Base-by-base conservation (phyloP, 2,888 invertebrate species). In the Scaptomyza cyrtandrae region DNA sequence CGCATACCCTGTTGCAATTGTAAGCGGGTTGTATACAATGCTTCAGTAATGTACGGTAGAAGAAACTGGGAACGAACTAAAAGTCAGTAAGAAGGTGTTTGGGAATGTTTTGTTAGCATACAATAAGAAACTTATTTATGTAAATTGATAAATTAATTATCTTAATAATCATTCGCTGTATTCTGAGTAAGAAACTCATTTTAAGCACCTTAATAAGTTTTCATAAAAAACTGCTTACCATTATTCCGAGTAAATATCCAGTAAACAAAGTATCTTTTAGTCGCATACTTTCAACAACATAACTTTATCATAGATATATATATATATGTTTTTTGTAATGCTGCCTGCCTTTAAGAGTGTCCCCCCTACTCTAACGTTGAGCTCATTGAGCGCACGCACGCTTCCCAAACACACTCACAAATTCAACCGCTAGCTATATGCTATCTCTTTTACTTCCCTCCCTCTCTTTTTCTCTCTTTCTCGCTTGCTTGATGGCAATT, bases 341-440 rank as follows among this genome's bases (percentile, higher is more conserved):
- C 37, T 45, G 61, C 62, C 53, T 56, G 77, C 13, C 68, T 43
- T 67, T 55, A 67, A 61, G 78, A 56, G 9, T 1, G 33, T 2
- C 10, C 16, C 37, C 4, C 52, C 57, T 70, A 65, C 61, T 66
- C 45, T 10, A 14, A 39, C 64, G 49, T 45, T 54, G 58, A 50
- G 59, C 82, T 69, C 80, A 79, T 71, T 74, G 82, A 70, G 65
- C 53, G 71, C 61, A 66, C 66, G 68, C 71, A 76, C 79, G 68
- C 79, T 73, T 73, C 55, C 39, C 50, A 50, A 35, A 55, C 35
- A 46, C 46, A 41, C 46, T 27, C 27, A 33, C 27, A 37, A 49
- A 39, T 11, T 46, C 44, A 54, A 41, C 62, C 9, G 35, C 53
- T n/a, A 53, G 57, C 69, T 9, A 43, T 57, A 16, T 39, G 53